Base-by-base conservation (phyloP, 2,797 vertebrate genomes). In the Otolemur crassicaudatus region DNA sequence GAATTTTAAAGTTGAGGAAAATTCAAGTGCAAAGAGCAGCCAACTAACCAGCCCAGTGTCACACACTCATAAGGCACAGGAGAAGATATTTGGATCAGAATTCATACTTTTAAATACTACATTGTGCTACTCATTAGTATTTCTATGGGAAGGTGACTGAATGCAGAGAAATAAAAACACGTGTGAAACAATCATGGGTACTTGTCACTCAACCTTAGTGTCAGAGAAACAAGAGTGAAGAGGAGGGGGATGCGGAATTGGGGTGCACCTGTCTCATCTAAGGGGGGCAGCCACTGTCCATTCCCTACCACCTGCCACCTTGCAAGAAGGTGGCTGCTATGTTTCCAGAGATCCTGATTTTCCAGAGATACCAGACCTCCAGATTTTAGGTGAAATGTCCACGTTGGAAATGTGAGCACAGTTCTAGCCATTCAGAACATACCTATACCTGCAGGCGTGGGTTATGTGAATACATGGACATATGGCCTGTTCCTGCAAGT, bases 251-350 rank as follows among this genome's bases (percentile, higher is more conserved):
- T 27, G 16, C 7, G 7, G 69, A 40, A 4, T 0, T 6, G 7
- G 63, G 63, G 23, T 1, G 0, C 9, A 0, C 4, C 0, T 0
- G n/a, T 10, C 46, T 29, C 60, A 11, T 23, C 56, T 14, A 6
- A 14, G 27, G 25, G 17, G 58, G 5, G 7, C 34, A 27, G 8
- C 1, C 27, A 37, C 6, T 5, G 56, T 6, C 5, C 3, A 2
- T 29, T 37, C 2, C 10, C 20, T 2, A 4, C 13, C 3, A 56
- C 25, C 27, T 3, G 4, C 17, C 13, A 17, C 37, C 79, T 22
- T 3, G 5, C 27, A 14, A 19, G 20, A 31, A 79, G 65, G 43
- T 7, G 11, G 27, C n/a, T 23, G 1, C 17, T 31, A 13, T 43
- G 25, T 60, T 83, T 58, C 63, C 87, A 83, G 34, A 53, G 37